Evolutionary conservation across 2,888 invertebrate genomes (phyloP).

Genomic region (Notocelia uddmanniana): DNA sequence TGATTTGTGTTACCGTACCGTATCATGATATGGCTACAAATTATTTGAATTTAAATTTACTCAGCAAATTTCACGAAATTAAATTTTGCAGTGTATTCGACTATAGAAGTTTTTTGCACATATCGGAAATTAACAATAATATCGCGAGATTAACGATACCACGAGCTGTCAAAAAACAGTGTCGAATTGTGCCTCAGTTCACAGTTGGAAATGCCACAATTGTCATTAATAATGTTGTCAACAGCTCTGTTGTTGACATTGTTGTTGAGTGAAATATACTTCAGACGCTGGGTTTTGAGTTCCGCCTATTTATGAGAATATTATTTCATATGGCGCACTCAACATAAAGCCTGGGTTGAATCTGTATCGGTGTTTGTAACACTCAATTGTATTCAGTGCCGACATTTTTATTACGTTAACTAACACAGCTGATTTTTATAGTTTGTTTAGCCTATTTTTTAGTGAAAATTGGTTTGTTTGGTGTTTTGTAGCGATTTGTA

Average conservation of each 20-base stretch:
- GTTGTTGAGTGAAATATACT: slow-evolving; percentile 44
- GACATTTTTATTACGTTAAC: too few relatives aligned
- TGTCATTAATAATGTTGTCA: slow-evolving; percentile 44
- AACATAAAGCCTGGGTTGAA: background rate
- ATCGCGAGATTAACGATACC: background rate
- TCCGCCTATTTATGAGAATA: slow-evolving; percentile 17
- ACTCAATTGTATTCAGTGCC: too few relatives aligned
- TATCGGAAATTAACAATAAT: background rate
- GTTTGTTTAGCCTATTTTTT: too few relatives aligned
- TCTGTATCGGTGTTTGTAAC: background rate
- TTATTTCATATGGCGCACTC: slow-evolving; percentile 15
- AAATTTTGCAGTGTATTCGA: background rate
- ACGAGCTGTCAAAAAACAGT: background rate
- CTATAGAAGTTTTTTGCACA: background rate
- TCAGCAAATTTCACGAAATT: background rate
- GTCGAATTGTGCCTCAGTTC: slow-evolving; percentile 17
- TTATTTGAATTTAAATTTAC: too few relatives aligned
- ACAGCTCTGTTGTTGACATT: slow-evolving; percentile 41
- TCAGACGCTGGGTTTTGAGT: slow-evolving; percentile 20
- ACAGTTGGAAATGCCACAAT: slow-evolving; percentile 40
- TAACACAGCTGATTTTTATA: too few relatives aligned
- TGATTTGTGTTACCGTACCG: too few relatives aligned
- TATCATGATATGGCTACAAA: too few relatives aligned
- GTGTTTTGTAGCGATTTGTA: too few relatives aligned
- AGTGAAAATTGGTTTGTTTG: too few relatives aligned